Percentiles rank a stretch among this genome's conserved stretches.
phyloP scores from a whole-genome alignment of 2,888 invertebrate genomes.

The Tricholauxania praeusta region DNA sequence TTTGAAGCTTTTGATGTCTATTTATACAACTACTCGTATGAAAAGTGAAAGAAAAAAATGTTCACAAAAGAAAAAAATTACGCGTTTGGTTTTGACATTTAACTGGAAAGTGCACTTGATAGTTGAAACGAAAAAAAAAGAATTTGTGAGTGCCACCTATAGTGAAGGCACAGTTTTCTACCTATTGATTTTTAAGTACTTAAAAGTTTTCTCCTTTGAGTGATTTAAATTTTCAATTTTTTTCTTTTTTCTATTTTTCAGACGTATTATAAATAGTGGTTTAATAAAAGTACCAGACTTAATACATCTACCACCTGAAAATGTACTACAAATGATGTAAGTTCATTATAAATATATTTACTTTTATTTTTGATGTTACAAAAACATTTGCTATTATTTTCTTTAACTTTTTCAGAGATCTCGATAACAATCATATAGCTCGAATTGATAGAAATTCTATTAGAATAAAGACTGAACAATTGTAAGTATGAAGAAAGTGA shows the following conservation, averaged over 20 bases:
- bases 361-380: neutral
- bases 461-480: constrained; percentile 78
- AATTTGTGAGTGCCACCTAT: too few relatives aligned
- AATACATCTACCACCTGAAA: constrained; percentile 71
- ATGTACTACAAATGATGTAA: constrained; percentile 79
- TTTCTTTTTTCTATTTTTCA: constrained; percentile 64
- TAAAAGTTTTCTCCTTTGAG: too few relatives aligned
- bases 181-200: too few relatives aligned
- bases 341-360: constrained; percentile 61
- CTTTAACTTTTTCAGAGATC: constrained; percentile 71
- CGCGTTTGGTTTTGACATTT: too few relatives aligned
- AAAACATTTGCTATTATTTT: neutral
- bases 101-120: too few relatives aligned
- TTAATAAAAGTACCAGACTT: constrained; percentile 76
- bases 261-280: constrained; percentile 79
- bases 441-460: constrained; percentile 75
- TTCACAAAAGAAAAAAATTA: too few relatives aligned
- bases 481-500: constrained; percentile 72
- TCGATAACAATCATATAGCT: constrained; percentile 80
- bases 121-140: too few relatives aligned
- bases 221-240: constrained; percentile 6
- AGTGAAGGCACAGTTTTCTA: too few relatives aligned
- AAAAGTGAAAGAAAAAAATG: too few relatives aligned
- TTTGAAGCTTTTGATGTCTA: too few relatives aligned
- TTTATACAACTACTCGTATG: too few relatives aligned